These are phyloP conservation scores for Typhlichthys eigenmanni DNA, from an alignment of 2,797 vertebrate species.

Conservation along the genomic window DNA sequence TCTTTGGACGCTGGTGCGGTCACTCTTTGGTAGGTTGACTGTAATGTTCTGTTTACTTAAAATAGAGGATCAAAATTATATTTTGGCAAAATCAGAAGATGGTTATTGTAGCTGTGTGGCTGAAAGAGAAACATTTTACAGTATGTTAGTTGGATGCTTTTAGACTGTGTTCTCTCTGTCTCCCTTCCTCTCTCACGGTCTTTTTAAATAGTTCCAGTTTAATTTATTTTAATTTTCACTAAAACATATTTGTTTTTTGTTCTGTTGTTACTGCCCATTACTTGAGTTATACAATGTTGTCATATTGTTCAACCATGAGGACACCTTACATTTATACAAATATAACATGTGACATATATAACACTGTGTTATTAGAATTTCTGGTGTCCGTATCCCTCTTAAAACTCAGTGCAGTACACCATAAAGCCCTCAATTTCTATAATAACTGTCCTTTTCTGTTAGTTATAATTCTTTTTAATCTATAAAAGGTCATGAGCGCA, in stretches of 20 bases:
- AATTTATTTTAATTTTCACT: not conserved
- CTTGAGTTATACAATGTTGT: slow-evolving; percentile 15
- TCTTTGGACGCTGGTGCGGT: slow-evolving; percentile 75
- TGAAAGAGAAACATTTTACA: no score
- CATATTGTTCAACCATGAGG: not conserved
- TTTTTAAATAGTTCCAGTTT: not conserved
- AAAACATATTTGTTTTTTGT: slow-evolving; percentile 19
- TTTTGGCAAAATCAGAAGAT: not conserved
- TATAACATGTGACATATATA: slow-evolving; percentile 7
- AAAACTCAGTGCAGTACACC: not conserved
- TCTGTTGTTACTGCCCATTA: slow-evolving; percentile 28
- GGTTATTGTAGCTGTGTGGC: not conserved
- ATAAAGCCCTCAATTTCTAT: slow-evolving; percentile 3
- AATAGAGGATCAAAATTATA: not conserved
- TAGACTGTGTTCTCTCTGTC: no score
- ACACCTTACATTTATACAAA: not conserved
- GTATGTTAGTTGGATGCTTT: no score
- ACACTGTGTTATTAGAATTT: not conserved
- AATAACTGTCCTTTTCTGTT: not conserved
- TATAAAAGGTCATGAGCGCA: slow-evolving; percentile 31
- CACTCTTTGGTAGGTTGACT: slow-evolving; percentile 80
- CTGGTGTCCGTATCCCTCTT: not conserved
- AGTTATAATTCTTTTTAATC: slow-evolving; percentile 8
- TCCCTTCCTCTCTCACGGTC: no score
- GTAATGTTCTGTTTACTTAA: not conserved